A percentile compares a stretch with the other conserved stretches of the same genome.
Conservation (phyloP, 2,113 vertebrate genomes). For the Synodontis membranacea region DNA sequence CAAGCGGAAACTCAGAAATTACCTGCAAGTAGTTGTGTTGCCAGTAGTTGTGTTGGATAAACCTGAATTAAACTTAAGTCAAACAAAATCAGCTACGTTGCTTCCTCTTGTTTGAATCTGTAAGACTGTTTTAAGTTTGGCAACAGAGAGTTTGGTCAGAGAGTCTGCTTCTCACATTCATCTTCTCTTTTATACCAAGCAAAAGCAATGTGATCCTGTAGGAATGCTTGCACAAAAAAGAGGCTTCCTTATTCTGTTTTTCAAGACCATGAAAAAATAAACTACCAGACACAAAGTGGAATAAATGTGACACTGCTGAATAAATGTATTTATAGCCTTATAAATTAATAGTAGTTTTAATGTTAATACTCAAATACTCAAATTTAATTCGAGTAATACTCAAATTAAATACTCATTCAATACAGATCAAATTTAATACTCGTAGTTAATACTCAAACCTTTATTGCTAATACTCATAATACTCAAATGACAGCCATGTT, state of each 20-base stretch:
- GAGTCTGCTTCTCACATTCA: neutral
- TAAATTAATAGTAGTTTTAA: neutral
- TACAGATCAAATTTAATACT: too few species aligned
- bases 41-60: neutral
- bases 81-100: neutral
- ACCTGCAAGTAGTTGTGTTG: neutral
- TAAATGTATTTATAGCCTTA: neutral
- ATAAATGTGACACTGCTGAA: neutral
- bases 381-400: too few species aligned
- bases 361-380: too few species aligned
- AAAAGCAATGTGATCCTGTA: neutral
- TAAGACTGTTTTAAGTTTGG: neutral
- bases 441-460: too few species aligned
- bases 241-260: neutral
- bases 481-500: neutral
- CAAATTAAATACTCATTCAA: too few species aligned
- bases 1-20: neutral
- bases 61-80: neutral
- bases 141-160: neutral
- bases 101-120: neutral
- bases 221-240: neutral
- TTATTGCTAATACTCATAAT: too few species aligned
- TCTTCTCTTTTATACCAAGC: neutral
- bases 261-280: neutral
- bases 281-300: neutral